Conservation (phyloP, 2,888 invertebrate species). For the Mythimna vitellina region DNA sequence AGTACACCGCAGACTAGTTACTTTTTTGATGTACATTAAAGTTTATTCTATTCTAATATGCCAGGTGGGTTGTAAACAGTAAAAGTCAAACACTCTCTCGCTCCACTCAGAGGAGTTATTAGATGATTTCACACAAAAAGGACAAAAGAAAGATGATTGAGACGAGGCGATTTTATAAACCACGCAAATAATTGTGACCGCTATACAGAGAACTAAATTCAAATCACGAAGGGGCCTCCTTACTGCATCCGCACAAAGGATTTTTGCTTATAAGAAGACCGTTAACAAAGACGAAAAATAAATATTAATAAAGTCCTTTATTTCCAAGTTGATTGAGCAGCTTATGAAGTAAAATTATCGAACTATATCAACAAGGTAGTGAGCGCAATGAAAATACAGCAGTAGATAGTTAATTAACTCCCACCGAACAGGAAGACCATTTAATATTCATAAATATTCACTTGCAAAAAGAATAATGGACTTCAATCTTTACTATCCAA, state of each 20-base stretch:
- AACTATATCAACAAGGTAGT: constrained; percentile 31
- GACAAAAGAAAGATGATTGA: background rate
- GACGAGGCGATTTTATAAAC: background rate
- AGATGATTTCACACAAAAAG: too few relatives aligned
- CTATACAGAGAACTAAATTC: background rate
- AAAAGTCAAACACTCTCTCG: too few relatives aligned
- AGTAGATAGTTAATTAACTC: constrained; percentile 37
- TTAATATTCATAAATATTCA: constrained; percentile 32
- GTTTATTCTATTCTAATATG: too few relatives aligned
- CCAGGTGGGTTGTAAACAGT: too few relatives aligned
- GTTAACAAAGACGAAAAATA: background rate
- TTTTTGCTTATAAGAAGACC: background rate
- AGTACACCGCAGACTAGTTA: too few relatives aligned
- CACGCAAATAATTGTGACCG: background rate
- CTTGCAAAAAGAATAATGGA: constrained; percentile 10
- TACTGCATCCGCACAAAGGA: background rate
- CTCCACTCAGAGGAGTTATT: too few relatives aligned
- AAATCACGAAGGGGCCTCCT: background rate
- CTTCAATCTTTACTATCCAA: background rate
- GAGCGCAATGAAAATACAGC: constrained; percentile 37
- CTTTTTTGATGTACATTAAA: too few relatives aligned
- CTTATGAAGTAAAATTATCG: background rate
- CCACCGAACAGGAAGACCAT: constrained; percentile 12
- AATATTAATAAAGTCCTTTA: constrained; percentile 22
- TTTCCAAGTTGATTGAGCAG: background rate